Percentiles rank a stretch among this genome's conserved stretches.
These are phyloP conservation scores for Hirtodrosophila cameraria DNA, from an alignment of 2,888 invertebrate genomes.

Conservation along the genomic window DNA sequence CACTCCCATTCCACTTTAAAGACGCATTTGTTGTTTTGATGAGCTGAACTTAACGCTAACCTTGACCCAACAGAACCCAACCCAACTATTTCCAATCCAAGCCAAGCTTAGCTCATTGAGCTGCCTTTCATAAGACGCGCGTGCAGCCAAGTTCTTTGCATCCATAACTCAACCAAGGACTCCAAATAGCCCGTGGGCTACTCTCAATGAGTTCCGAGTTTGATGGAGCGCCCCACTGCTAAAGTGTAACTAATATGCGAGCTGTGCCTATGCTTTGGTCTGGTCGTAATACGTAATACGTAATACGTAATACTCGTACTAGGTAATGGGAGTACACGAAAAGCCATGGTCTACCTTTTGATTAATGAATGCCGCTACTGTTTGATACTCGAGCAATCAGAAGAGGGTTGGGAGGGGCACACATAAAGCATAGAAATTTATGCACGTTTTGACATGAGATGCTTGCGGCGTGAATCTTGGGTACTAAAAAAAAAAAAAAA, in stretches of 20 bases:
- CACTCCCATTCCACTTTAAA: constrained; percentile 38
- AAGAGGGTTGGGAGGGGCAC: not conserved
- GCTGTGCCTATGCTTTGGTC: constrained; percentile 17
- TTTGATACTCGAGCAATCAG: constrained; percentile 44
- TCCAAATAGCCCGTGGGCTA: constrained; percentile 25
- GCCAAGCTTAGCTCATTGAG: constrained; percentile 22
- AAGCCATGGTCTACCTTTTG: constrained; percentile 58
- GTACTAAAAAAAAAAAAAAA: constrained; percentile 10
- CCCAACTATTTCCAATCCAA: constrained; percentile 25
- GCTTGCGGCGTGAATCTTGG: constrained; percentile 48
- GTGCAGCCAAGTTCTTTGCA: constrained; percentile 44
- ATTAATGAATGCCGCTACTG: constrained; percentile 75
- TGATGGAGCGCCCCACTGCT: constrained; percentile 15
- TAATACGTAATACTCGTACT: too few species aligned
- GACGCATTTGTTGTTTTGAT: constrained; percentile 34
- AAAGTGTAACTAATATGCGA: constrained; percentile 70
- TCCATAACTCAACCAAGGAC: constrained; percentile 32
- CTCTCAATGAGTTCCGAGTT: constrained; percentile 23
- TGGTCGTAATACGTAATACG: too few species aligned
- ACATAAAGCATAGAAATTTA: constrained; percentile 45
- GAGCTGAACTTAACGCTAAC: constrained; percentile 42
- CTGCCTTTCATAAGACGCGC: not conserved
- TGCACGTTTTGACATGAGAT: constrained; percentile 66
- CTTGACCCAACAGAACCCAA: constrained; percentile 51
- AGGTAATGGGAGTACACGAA: constrained; percentile 41